Evolutionary conservation across 2,797 vertebrate genomes (phyloP).

Genomic region (Notolabrus celidotus): DNA sequence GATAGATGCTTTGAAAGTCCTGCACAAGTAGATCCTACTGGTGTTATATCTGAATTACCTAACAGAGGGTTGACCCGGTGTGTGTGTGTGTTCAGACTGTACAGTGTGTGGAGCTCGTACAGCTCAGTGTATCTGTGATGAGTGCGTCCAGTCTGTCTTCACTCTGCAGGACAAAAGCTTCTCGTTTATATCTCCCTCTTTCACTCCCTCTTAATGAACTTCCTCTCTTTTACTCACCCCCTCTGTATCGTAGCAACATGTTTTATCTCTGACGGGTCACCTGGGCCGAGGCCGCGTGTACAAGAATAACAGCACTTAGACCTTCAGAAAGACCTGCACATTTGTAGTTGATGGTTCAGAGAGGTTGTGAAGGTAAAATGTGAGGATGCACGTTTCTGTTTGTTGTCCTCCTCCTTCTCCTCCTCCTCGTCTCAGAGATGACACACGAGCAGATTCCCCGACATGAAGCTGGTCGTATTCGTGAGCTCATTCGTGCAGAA

Average conservation of each 20-base stretch:
- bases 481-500: conserved; percentile 31
- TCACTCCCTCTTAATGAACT: conserved; percentile 90
- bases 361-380: too few relatives aligned
- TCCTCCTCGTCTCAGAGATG: conserved; percentile 35
- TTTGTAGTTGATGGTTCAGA: too few relatives aligned
- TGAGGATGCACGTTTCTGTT: too few relatives aligned
- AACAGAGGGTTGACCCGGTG: too few relatives aligned
- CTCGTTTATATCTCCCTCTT: conserved; percentile 62
- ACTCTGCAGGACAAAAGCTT: conserved; percentile 72
- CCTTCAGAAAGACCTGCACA: too few relatives aligned
- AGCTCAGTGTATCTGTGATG: too few relatives aligned
- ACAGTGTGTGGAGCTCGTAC: too few relatives aligned
- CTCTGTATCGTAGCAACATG: conserved; percentile 90
- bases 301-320: neutral
- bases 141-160: conserved; percentile 15
- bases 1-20: too few relatives aligned
- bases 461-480: conserved; percentile 29
- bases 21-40: too few relatives aligned
- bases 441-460: conserved; percentile 38
- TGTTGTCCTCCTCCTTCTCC: too few relatives aligned
- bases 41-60: too few relatives aligned
- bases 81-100: too few relatives aligned
- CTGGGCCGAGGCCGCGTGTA: conserved; percentile 17
- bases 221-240: conserved; percentile 74
- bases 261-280: conserved; percentile 84